Base-by-base conservation (phyloP, 2,888 invertebrate genomes). In the Phyllotreta striolata region DNA sequence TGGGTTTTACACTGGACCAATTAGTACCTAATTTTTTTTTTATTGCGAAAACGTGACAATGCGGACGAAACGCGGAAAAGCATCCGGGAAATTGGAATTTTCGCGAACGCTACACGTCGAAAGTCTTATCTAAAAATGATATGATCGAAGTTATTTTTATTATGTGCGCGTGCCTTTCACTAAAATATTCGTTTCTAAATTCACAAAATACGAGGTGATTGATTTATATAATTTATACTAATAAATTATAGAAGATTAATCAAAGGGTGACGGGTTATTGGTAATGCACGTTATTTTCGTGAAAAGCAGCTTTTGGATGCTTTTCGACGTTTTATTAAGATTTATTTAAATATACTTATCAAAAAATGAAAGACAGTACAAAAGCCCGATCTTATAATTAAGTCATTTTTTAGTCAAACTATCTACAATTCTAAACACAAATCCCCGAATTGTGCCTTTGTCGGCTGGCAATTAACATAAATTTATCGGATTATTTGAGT, bases 1-100 rank as follows among this genome's bases (percentile, higher is more conserved):
- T 79, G 79, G 80, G 78, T 80, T 79, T 80, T 80, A 80, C 80
- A 81, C 77, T 80, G 80, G 80, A 81, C 79, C 79, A 77, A 77
- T 78, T 74, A 79, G 77, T 74, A 72, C 70, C 73, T 76, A 74
- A 51, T 70, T 72, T 24, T 24, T 24, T 24, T 24, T 24, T 75
- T 76, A 73, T 76, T 77, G 76, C 76, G 72, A 73, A 74, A 55
- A 14, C 37, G 49, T 49, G 49, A 49, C 34, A 12, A 38, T 56
- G 51, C 41, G n/a, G 44, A 62, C 51, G 38, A 44, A 67, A 66
- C 59, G 47, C 54, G 62, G 43, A 64, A 55, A 67, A 65, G 63
- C 57, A 47, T 58, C 54, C 61, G 60, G 38, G 38, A 13, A 39
- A 34, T 34, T 34, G 24, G 44, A 56, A 24, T 14, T 46, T 24